Evolutionary conservation across 1,140 invertebrate genomes (phyloP), one percentile per base, ranked within the genome.

Genomic region (Whitmania pigra): DNA sequence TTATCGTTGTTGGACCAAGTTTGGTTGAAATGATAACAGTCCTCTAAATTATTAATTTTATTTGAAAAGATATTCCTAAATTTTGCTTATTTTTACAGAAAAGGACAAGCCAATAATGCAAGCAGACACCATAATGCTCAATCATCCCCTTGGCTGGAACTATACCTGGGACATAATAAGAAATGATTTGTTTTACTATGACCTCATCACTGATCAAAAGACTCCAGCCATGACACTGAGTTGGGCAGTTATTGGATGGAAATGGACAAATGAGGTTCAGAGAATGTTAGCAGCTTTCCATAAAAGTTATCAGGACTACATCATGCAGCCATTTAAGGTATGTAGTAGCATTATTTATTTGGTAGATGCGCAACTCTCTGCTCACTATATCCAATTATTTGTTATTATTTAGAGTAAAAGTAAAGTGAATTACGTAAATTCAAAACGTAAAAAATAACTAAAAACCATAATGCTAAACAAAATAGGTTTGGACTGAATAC

Each of bases 121-220:
- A 54, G 70, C 73, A 49, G 73, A 74, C 73, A 69, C 73, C 40
- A 74, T 74, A 43, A 49, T 74, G 60, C 54, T 74, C n/a, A 74
- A 73, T 25, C 71, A 74, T 54, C 73, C 73, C n/a, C 70, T 74
- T 40, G 72, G 72, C 69, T 74, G 73, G 73, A 74, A 74, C 66
- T 66, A 73, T 53, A 72, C 57, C 36, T 20, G 20, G 15, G 73
- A 74, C 66, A 72, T 74, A 55, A 74, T 74, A 71, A 57, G 67
- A 13, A 74, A 74, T 70, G 73, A 74, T 55, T 66, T 74, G 29
- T 49, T 67, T 6, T 74, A 67, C 67, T 74, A 74, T 49, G 71
- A 72, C 31, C 40, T 17, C 6, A 22, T 72, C 7, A 74, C 69
- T 22, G 43, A 54, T 25, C 31, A 27, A 15, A 63, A 67, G 22